A percentile compares a stretch with the other conserved stretches of the same genome.
Conservation (phyloP, 2,113 vertebrate species). For the Cochlearius cochlearius region DNA sequence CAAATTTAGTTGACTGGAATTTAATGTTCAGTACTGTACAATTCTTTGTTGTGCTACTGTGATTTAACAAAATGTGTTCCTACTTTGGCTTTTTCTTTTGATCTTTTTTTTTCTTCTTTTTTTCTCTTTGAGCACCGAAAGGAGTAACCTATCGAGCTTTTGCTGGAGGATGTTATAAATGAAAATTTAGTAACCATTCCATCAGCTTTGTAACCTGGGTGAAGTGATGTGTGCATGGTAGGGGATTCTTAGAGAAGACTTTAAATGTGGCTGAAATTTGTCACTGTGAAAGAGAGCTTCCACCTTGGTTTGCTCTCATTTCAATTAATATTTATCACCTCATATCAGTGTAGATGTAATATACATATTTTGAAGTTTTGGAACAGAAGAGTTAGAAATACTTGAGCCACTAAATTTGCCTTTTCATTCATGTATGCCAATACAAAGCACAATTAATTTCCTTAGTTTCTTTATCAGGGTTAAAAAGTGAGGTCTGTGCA, state of each 20-base stretch:
- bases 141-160: slow-evolving; percentile 99
- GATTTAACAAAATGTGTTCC: slow-evolving; percentile 6
- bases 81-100: slow-evolving; percentile 60
- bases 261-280: not conserved
- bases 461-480: not conserved
- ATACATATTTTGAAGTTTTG: not conserved
- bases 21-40: not conserved
- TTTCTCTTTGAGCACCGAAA: slow-evolving; percentile 90
- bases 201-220: slow-evolving; percentile 91
- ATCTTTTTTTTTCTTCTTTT: not conserved
- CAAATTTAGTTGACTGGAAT: not conserved
- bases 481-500: not conserved
- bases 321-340: not conserved
- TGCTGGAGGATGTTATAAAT: slow-evolving; percentile 99
- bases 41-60: not conserved
- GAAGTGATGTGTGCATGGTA: slow-evolving; percentile 90
- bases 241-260: not conserved
- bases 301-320: not conserved
- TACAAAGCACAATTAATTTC: not conserved
- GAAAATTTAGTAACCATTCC: slow-evolving; percentile 98
- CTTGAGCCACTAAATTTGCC: not conserved
- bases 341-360: not conserved
- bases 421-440: not conserved
- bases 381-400: not conserved
- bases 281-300: not conserved